Conservation (phyloP, 2,888 invertebrate species). For the Drosophila kokeensis region DNA sequence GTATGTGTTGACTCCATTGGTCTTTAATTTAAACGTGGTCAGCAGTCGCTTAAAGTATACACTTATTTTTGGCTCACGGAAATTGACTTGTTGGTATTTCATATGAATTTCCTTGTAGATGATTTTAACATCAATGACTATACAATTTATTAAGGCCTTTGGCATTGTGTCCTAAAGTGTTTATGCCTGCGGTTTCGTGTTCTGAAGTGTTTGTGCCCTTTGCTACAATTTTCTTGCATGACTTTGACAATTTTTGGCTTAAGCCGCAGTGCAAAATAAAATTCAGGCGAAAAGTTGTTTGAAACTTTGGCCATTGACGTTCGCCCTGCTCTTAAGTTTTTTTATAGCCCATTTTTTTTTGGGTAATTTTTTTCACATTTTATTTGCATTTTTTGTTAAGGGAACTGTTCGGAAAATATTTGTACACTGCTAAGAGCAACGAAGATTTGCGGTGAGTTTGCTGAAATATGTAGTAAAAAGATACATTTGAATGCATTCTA, state of each 20-base stretch:
- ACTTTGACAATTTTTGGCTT: constrained; percentile 61
- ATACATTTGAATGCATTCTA: constrained; percentile 12
- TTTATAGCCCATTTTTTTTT: constrained; percentile 41
- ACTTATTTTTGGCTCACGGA: constrained; percentile 2
- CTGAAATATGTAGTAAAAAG: constrained; percentile 8
- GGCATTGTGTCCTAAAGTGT: constrained; percentile 53
- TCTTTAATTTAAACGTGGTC: constrained; percentile 26
- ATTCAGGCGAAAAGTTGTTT: constrained; percentile 46
- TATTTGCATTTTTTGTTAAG: constrained; percentile 26
- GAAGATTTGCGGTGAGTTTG: constrained; percentile 40
- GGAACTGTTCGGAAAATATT: constrained; percentile 52
- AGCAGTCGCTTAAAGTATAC: constrained; percentile 22
- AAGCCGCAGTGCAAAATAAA: constrained; percentile 35
- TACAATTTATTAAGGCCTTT: constrained; percentile 50
- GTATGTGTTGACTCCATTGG: constrained; percentile 39
- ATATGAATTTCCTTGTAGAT: constrained; percentile 8
- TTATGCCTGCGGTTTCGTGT: constrained; percentile 33
- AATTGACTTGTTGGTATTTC: neutral
- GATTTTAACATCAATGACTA: constrained; percentile 40
- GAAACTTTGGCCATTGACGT: constrained; percentile 62
- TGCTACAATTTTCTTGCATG: constrained; percentile 62
- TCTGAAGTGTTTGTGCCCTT: constrained; percentile 50
- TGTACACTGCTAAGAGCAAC: constrained; percentile 34
- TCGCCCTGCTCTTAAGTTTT: constrained; percentile 45
- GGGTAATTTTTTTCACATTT: constrained; percentile 15